phyloP scores from a whole-genome alignment of 1,140 invertebrate species.

The Ylistrum balloti region DNA sequence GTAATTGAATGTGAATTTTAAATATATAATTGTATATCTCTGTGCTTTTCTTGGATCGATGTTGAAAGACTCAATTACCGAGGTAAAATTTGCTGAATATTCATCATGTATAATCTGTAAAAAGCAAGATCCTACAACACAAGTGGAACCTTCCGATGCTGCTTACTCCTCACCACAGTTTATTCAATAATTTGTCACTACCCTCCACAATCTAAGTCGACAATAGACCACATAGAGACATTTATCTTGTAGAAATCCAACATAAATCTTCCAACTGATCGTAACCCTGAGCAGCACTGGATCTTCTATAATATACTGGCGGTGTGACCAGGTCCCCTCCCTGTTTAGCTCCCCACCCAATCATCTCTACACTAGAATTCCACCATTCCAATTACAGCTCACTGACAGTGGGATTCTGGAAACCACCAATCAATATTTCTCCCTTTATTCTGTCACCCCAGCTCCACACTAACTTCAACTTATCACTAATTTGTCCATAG shows the following conservation, averaged over 20 bases:
- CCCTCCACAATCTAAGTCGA: not conserved
- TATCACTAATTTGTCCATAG: not conserved
- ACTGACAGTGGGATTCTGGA: not conserved
- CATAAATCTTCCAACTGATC: not conserved
- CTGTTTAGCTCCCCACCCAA: not conserved
- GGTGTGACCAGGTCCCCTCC: not conserved
- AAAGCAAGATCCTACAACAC: too few species aligned
- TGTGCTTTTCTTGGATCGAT: too few species aligned
- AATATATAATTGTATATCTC: too few species aligned
- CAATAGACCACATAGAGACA: not conserved
- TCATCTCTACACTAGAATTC: not conserved
- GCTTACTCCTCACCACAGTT: not conserved
- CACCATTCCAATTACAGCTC: slow-evolving; percentile 7
- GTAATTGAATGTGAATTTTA: too few species aligned
- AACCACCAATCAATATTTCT: slow-evolving; percentile 8
- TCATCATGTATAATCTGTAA: not conserved
- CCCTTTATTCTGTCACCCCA: slow-evolving; percentile 14
- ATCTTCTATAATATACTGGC: not conserved
- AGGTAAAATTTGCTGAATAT: not conserved
- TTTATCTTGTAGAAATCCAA: not conserved
- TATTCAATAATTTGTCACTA: slow-evolving; percentile 22
- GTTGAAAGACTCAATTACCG: too few species aligned
- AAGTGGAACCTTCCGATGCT: not conserved
- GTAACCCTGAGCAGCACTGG: not conserved
- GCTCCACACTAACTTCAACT: not conserved